A percentile compares a stretch with the other conserved stretches of the same genome.
Conservation (phyloP, 2,888 invertebrate genomes). For the Hirtodrosophila histrioides region DNA sequence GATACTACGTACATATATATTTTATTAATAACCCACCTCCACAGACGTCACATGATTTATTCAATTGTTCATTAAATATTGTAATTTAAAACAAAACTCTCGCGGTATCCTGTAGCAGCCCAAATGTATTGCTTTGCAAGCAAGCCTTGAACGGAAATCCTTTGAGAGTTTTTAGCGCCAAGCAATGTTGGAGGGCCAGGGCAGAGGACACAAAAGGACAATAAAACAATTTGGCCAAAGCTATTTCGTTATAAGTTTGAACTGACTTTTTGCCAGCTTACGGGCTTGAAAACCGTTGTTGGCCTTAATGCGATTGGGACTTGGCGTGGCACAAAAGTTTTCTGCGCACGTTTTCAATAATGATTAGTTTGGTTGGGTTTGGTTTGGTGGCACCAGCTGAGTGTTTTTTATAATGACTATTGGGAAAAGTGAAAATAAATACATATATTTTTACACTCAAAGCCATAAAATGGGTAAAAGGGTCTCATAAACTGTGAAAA, state of each 20-base stretch:
- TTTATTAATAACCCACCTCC: too few species aligned
- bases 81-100: constrained; percentile 22
- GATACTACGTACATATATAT: too few species aligned
- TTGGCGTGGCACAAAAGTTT: constrained; percentile 48
- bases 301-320: constrained; percentile 21
- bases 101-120: neutral
- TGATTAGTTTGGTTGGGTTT: constrained; percentile 57
- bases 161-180: constrained; percentile 42
- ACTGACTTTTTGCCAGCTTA: constrained; percentile 42
- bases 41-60: too few species aligned
- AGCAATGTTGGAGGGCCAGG: constrained; percentile 18
- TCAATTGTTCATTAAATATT: constrained; percentile 13
- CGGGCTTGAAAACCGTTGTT: constrained; percentile 11
- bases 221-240: constrained; percentile 68
- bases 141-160: constrained; percentile 36
- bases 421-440: constrained; percentile 9
- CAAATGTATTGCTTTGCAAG: constrained; percentile 12
- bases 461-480: too few species aligned
- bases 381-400: constrained; percentile 21
- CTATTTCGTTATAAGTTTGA: constrained; percentile 68
- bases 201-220: constrained; percentile 36
- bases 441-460: neutral
- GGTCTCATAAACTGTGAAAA: too few species aligned
- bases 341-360: constrained; percentile 65
- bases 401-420: constrained; percentile 9